A percentile compares a stretch with the other conserved stretches of the same genome.
Evolutionary conservation across 2,888 invertebrate genomes (phyloP).

Genomic region (Heteromyza rotundicornis): DNA sequence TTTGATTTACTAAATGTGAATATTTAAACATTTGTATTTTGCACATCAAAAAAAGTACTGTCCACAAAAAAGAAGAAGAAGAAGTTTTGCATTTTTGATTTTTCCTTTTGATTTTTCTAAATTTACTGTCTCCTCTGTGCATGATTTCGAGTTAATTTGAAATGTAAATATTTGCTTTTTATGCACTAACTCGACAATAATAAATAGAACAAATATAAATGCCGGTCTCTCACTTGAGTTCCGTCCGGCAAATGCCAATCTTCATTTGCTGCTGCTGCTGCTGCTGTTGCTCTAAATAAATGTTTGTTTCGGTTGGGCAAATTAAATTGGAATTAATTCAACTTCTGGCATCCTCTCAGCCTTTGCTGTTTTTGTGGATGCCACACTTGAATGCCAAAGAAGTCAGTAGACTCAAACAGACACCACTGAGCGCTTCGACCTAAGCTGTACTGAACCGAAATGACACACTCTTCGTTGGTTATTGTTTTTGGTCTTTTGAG

Average conservation of each 20-base stretch:
- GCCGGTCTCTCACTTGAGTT: too few relatives aligned
- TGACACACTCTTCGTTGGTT: not conserved
- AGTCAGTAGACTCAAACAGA: not conserved
- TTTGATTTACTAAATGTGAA: too few relatives aligned
- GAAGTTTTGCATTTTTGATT: not conserved
- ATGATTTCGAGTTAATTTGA: not conserved
- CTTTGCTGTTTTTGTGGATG: not conserved
- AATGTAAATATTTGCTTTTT: not conserved
- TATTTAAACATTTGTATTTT: too few relatives aligned
- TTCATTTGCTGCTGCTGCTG: slow-evolving; percentile 11
- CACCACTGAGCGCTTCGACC: not conserved
- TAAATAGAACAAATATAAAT: too few relatives aligned
- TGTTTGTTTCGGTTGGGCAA: not conserved
- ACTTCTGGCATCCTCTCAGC: too few relatives aligned
- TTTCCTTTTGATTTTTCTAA: not conserved
- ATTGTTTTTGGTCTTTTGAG: not conserved
- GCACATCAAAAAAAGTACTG: too few relatives aligned
- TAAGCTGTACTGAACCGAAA: not conserved
- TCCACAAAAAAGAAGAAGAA: not conserved
- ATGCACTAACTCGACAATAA: not conserved
- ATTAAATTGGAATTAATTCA: slow-evolving; percentile 3
- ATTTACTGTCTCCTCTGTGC: too few relatives aligned
- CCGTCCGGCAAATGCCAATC: too few relatives aligned
- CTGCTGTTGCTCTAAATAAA: slow-evolving; percentile 8
- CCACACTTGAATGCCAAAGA: too few relatives aligned